Base-by-base conservation (phyloP, 2,888 invertebrate genomes). In the Piscicola geometra region DNA sequence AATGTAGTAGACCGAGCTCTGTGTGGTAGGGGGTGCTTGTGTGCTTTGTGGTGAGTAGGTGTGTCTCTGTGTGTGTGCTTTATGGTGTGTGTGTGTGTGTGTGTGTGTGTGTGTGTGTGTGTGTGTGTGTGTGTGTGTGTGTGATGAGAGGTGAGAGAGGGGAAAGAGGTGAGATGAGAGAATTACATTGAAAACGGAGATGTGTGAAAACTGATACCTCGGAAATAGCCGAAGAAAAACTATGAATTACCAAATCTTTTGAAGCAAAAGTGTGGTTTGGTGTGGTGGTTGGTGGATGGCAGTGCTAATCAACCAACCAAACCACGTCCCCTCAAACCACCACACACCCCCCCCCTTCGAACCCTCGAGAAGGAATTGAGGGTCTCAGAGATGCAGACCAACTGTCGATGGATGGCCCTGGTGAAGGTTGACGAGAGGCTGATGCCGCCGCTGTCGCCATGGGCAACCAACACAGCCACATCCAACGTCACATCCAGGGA, bases 1-100 rank as follows among this genome's bases (percentile, higher is more conserved):
- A 74, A 89, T 84, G 79, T 87, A 86, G n/a, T 89, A 80, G 3
- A 86, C 86, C 18, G 87, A 86, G 28, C 71, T 77, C 82, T 83
- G 79, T 67, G 81, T 78, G 25, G 70, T 35, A 73, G 35, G n/a
- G n/a, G n/a, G n/a, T n/a, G n/a, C 71, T 25, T 64, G 28, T 52
- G 50, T 25, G 25, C 30, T 47, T 12, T 25, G 41, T 36, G 30
- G 15, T n/a, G 25, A 47, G 15, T 0, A 71, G 15, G 12, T 30
- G 2, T 71, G 0, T 0, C 12, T n/a, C n/a, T n/a, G n/a, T n/a
- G n/a, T 5, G 18, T 28, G 12, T 28, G 9, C 21, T 3, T 41
- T 25, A n/a, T 25, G 33, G 18, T 36, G 41, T 36, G 25, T 3
- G 3, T 3, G 28, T 28, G 30, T 30, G 21, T 5, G 3, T 30